Evolutionary conservation across 2,113 vertebrate species (phyloP), one percentile per base, ranked within the genome.

Genomic region (Neolamprologus toae): DNA sequence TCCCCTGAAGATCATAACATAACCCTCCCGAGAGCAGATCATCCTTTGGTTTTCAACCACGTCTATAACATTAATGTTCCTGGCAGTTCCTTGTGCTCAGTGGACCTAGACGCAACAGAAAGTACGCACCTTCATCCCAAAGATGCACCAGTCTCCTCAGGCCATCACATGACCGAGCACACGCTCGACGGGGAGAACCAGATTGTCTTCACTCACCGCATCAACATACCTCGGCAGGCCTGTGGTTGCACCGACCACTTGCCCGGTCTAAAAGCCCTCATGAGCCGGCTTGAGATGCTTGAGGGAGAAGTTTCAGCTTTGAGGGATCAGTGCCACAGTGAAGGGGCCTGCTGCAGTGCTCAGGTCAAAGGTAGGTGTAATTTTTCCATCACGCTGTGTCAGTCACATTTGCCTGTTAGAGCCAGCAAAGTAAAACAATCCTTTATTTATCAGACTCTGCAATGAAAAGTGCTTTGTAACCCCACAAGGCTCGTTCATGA

Each of bases 51-150:
- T 80, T 99, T 99, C 81, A 99, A 98, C 93, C 98, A 99, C 0
- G 93, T 99, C 90, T 99, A 99, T 91, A 99, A 98, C 93, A 98
- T 99, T 90, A 98, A 99, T 16, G 92, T 99, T 54, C 98, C 98
- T 0, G 80, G 96, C 57, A 96, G 97, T 21, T 95, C 97, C 35
- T 95, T 97, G 78, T 99, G 98, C 87, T 97, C 97, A 0, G 97
- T 98, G 89, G 97, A 98, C 92, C 94, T 98, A 90, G 98, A 99
- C 9, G 76, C 97, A 1, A 88, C 96, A 0, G 97, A 95, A 0
- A 96, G 95, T 1, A 84, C 91, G 1, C 95, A 96, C 33, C 84
- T 97, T 49, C 94, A 90, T 5, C 68, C 95, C 0, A 93, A 93
- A 12, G 91, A 95, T 3, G 57, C 59, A 7, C 45, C 86, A 2